These are phyloP conservation scores for Microtus richardsoni DNA, from an alignment of 2,113 vertebrate species.

Conservation along the genomic window DNA sequence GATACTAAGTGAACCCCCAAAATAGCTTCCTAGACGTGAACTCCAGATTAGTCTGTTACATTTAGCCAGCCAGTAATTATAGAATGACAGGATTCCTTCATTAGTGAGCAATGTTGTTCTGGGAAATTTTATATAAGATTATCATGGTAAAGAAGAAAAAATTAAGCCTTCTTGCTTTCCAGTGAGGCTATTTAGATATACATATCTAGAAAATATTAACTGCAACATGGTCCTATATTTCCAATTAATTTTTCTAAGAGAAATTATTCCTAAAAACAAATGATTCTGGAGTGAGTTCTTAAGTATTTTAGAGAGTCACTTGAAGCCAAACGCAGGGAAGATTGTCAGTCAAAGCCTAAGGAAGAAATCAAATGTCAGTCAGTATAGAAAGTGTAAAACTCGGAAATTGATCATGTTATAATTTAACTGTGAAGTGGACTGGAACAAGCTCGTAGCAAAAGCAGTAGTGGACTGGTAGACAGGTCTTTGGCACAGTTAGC, in stretches of 20 bases:
- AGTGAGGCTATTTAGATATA: neutral
- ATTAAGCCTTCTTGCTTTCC: neutral
- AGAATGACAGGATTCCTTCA: slow-evolving; percentile 31
- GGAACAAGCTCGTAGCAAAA: neutral
- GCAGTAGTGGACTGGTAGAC: neutral
- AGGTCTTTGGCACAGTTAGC: neutral
- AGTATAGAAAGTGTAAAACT: neutral
- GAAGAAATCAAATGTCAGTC: neutral
- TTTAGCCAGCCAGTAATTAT: neutral
- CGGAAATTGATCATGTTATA: neutral
- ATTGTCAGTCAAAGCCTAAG: neutral
- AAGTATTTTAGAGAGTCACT: neutral
- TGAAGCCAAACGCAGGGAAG: neutral
- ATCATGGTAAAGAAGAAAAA: neutral
- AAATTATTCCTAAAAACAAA: neutral
- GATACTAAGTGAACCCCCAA: neutral
- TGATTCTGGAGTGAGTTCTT: neutral
- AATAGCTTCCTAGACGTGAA: slow-evolving; percentile 28
- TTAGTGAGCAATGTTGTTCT: neutral
- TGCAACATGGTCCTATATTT: neutral
- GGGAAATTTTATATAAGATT: neutral
- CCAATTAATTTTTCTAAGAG: neutral
- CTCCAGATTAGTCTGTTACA: neutral
- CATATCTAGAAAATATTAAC: neutral
- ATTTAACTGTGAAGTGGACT: neutral